Evolutionary conservation across 2,888 invertebrate species (phyloP).

Genomic region (Cybosia mesomella): DNA sequence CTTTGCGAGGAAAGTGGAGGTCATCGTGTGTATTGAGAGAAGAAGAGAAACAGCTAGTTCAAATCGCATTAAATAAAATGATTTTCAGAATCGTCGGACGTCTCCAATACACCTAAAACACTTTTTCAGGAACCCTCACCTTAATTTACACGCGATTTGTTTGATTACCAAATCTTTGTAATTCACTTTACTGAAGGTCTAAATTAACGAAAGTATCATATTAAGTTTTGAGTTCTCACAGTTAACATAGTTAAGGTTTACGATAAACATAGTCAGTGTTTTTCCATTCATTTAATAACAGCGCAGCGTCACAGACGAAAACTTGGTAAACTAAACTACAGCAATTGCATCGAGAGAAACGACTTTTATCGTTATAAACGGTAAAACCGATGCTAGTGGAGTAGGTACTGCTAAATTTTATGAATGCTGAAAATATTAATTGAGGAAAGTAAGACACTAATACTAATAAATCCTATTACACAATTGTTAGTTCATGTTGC

Average conservation of each 20-base stretch:
- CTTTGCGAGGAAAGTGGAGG: too few species aligned
- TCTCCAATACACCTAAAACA: too few species aligned
- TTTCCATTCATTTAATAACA: not conserved
- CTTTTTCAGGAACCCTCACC: too few species aligned
- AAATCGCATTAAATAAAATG: too few species aligned
- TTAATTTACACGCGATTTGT: not conserved
- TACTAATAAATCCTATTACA: not conserved
- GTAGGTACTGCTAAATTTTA: not conserved
- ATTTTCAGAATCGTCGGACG: too few species aligned
- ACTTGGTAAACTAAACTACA: not conserved
- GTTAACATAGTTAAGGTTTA: not conserved
- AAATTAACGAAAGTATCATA: not conserved
- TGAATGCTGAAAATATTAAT: not conserved
- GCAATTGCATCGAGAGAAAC: not conserved
- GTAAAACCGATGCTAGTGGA: not conserved
- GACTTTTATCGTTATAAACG: not conserved
- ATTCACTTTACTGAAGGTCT: not conserved
- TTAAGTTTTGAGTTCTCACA: not conserved
- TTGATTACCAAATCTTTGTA: not conserved
- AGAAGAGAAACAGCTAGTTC: too few species aligned
- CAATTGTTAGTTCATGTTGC: not conserved
- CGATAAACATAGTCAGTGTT: not conserved
- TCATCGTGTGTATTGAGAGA: too few species aligned
- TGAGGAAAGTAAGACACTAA: not conserved
- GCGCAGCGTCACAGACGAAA: not conserved